phyloP scores from a whole-genome alignment of 1,140 invertebrate species.

The Halesus radiatus region DNA sequence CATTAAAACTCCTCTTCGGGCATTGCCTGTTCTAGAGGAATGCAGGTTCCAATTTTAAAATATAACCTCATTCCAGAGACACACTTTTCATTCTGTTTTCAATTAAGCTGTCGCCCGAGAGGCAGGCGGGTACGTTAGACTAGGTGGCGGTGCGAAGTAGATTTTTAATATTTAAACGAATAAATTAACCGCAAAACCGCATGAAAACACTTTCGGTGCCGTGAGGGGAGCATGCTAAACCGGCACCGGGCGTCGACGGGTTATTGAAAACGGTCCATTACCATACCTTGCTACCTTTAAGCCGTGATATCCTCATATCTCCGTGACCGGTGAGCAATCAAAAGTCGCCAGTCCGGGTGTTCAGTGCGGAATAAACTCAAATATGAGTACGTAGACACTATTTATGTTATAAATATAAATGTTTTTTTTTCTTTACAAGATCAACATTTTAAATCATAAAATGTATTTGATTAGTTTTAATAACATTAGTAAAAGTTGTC shows the following conservation, averaged over 20 bases:
- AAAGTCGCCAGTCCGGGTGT: too few species aligned
- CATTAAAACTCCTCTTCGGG: too few species aligned
- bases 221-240: constrained; percentile 37
- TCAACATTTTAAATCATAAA: too few species aligned
- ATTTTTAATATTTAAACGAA: constrained; percentile 50
- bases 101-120: constrained; percentile 14
- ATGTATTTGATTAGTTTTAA: too few species aligned
- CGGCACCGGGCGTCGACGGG: constrained; percentile 14
- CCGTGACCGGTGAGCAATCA: too few species aligned
- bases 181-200: constrained; percentile 45
- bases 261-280: constrained; percentile 37
- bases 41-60: constrained; percentile 37
- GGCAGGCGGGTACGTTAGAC: constrained; percentile 10
- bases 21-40: background rate
- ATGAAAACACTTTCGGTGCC: constrained; percentile 41
- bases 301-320: too few species aligned
- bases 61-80: constrained; percentile 16
- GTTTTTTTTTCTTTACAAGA: too few species aligned
- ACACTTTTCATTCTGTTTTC: constrained; percentile 33
- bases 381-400: too few species aligned
- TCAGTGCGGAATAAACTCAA: too few species aligned
- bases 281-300: background rate
- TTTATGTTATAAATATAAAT: too few species aligned
- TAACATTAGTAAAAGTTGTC: too few species aligned
- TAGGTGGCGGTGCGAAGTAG: constrained; percentile 38